Conservation (phyloP, 2,797 vertebrate species). For the Oreochromis mossambicus region DNA sequence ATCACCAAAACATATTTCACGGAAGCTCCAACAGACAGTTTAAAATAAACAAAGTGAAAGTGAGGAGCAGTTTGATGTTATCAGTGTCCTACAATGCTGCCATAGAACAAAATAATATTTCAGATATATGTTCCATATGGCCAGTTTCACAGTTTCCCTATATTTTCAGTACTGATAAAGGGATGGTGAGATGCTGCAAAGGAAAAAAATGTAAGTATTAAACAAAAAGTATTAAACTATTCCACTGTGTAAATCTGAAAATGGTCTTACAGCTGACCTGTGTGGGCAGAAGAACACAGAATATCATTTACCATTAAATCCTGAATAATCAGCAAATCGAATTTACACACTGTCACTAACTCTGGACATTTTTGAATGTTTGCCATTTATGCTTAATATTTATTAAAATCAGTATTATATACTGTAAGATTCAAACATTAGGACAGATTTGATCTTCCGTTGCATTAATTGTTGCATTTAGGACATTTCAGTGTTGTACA, state of each 20-base stretch:
- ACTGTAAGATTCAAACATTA: background rate
- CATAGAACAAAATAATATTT: background rate
- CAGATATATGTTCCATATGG: background rate
- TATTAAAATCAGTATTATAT: background rate
- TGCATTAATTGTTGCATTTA: background rate
- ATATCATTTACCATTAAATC: background rate
- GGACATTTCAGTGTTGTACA: background rate
- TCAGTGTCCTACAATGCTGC: background rate
- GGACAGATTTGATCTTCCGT: background rate
- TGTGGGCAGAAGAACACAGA: background rate
- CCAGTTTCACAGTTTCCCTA: background rate
- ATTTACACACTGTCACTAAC: background rate
- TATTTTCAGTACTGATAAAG: background rate
- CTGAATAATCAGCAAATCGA: accelerated
- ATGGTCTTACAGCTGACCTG: accelerated
- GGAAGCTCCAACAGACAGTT: accelerated
- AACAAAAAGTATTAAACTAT: background rate
- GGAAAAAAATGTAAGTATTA: accelerated
- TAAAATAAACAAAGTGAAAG: accelerated
- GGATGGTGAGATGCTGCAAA: background rate
- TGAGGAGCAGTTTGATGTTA: background rate
- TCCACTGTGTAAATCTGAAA: accelerated
- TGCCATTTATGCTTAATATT: background rate
- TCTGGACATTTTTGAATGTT: background rate
- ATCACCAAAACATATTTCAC: background rate